Conservation (phyloP, 2,797 vertebrate species). For the Botia kubotai region DNA sequence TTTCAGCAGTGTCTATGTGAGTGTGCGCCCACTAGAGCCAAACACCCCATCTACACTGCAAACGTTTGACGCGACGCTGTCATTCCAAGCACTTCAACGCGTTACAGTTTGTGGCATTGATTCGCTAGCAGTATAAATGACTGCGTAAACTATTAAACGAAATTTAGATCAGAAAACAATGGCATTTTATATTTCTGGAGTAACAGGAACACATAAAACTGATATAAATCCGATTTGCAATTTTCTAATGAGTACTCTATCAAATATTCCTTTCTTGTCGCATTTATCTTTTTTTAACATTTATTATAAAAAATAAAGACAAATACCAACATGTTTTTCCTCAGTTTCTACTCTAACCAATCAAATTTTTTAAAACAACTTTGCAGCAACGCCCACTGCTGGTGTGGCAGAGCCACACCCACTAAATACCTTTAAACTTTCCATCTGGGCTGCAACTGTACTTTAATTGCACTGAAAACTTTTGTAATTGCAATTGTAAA, state of each 20-base stretch:
- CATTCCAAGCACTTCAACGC: background rate
- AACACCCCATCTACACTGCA: constrained; percentile 10
- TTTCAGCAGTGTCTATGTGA: constrained; percentile 21
- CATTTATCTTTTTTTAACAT: too few relatives aligned
- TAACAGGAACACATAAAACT: too few relatives aligned
- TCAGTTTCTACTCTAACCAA: background rate
- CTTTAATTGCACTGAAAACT: background rate
- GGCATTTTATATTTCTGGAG: too few relatives aligned
- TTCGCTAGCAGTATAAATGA: too few relatives aligned
- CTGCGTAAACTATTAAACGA: too few relatives aligned
- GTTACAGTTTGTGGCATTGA: too few relatives aligned
- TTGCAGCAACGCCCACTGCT: background rate
- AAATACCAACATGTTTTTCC: too few relatives aligned
- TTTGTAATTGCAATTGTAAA: background rate
- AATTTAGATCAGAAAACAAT: too few relatives aligned
- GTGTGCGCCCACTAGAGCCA: constrained; percentile 41
- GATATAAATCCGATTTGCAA: too few relatives aligned
- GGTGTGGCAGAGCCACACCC: background rate
- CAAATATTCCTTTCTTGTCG: too few relatives aligned
- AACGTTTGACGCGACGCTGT: background rate
- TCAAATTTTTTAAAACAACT: background rate
- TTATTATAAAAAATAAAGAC: too few relatives aligned
- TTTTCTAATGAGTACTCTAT: too few relatives aligned
- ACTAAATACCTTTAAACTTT: background rate
- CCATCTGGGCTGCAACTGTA: background rate